Conservation (phyloP, 2,113 vertebrate species). For the Phrynocephalus versicolor region DNA sequence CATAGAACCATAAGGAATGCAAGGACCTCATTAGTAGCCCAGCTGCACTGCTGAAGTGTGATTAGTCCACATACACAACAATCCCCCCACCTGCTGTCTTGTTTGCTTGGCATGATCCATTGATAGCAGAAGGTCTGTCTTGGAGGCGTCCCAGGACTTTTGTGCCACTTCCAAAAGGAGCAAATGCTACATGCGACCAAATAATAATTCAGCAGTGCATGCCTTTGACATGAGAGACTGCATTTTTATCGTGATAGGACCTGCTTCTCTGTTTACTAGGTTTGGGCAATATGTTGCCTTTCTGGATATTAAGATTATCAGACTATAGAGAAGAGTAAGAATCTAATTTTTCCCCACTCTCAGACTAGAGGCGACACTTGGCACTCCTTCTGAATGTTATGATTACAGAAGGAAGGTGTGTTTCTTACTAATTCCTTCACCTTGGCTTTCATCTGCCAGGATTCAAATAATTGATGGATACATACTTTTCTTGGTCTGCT, state of each 20-base stretch:
- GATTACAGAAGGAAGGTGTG: neutral
- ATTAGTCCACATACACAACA: neutral
- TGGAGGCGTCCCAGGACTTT: neutral
- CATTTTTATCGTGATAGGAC: neutral
- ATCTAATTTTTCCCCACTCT: neutral
- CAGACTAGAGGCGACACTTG: neutral
- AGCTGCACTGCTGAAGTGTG: slow-evolving; percentile 10
- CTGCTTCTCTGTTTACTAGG: too few relatives aligned
- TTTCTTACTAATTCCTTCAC: neutral
- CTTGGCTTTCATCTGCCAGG: neutral
- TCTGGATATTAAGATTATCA: too few relatives aligned
- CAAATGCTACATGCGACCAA: neutral
- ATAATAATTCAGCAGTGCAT: neutral
- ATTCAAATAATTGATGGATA: neutral
- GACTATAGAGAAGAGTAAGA: neutral
- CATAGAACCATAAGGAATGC: slow-evolving; percentile 1
- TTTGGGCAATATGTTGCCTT: too few relatives aligned
- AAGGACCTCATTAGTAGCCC: neutral
- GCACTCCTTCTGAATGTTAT: neutral
- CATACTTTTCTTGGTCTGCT: neutral
- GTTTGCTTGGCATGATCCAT: neutral
- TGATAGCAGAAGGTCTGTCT: neutral
- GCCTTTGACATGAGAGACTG: neutral
- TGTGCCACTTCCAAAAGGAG: neutral
- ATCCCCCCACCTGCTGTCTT: neutral